Evolutionary conservation across 2,888 invertebrate species (phyloP).

Genomic region (Clepsis dumicolana): DNA sequence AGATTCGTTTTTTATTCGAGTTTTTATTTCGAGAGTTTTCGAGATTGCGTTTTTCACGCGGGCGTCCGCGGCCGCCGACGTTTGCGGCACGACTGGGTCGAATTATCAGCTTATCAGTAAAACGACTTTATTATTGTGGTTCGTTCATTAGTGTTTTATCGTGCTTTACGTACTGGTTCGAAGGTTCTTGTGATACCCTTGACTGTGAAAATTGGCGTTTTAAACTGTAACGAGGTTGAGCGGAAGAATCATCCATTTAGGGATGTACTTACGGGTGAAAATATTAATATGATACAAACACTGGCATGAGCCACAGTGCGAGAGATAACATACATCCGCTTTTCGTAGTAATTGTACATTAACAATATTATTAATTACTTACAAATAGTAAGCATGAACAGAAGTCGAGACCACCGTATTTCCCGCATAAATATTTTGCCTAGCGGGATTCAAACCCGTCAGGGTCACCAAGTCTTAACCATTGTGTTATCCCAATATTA

Average conservation of each 20-base stretch:
- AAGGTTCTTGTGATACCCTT: constrained; percentile 36
- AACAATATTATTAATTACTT: background rate
- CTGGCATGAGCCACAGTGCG: background rate
- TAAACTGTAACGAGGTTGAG: constrained; percentile 9
- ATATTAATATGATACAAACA: background rate
- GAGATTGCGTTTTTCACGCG: constrained; percentile 62
- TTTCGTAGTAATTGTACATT: background rate
- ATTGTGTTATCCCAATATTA: constrained; percentile 9
- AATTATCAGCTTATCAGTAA: constrained; percentile 66
- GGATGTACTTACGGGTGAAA: background rate
- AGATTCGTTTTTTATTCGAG: constrained; percentile 57
- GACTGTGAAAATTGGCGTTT: constrained; percentile 28
- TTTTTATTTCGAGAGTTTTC: constrained; percentile 65
- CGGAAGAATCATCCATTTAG: background rate
- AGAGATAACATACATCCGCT: constrained; percentile 1
- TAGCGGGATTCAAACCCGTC: background rate
- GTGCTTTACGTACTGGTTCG: constrained; percentile 21
- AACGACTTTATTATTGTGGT: constrained; percentile 44
- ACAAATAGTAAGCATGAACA: too few species aligned
- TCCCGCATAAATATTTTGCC: too few species aligned
- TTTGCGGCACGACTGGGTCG: constrained; percentile 70
- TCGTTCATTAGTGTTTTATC: constrained; percentile 45
- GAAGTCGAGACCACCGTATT: too few species aligned
- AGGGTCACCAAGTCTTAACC: background rate
- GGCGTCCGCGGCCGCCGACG: constrained; percentile 73